phyloP scores from a whole-genome alignment of 2,888 invertebrate species.

The Drosophila trichaetosa region DNA sequence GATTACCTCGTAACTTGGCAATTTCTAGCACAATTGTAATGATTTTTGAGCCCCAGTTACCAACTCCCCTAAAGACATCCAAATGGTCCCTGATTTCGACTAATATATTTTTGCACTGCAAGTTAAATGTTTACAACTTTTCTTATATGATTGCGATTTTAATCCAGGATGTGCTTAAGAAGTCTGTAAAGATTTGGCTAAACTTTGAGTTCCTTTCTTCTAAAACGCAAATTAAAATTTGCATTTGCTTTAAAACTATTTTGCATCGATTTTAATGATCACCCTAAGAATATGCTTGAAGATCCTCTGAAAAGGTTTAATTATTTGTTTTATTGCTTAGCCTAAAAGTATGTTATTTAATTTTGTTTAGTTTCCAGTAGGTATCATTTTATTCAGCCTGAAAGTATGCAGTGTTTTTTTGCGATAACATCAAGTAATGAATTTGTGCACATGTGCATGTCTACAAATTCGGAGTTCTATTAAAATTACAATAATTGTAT shows the following conservation, averaged over 20 bases:
- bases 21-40: not conserved
- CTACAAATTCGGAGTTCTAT: not conserved
- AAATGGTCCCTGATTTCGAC: not conserved
- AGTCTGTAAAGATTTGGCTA: not conserved
- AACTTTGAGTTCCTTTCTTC: not conserved
- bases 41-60: not conserved
- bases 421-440: no score
- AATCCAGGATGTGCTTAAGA: not conserved
- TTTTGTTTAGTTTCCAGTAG: not conserved
- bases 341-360: not conserved
- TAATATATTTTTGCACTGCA: not conserved
- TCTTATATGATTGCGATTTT: not conserved
- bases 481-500: not conserved
- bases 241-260: not conserved
- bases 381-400: not conserved
- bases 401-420: not conserved
- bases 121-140: fast-evolving
- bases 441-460: not conserved
- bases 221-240: not conserved
- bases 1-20: not conserved
- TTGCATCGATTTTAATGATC: not conserved
- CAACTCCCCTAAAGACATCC: not conserved
- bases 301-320: fast-evolving
- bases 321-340: not conserved
- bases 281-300: not conserved